Percentiles rank a stretch among this genome's conserved stretches.
Evolutionary conservation across 2,113 vertebrate genomes (phyloP).

Genomic region (Psilopsiagon aymara): DNA sequence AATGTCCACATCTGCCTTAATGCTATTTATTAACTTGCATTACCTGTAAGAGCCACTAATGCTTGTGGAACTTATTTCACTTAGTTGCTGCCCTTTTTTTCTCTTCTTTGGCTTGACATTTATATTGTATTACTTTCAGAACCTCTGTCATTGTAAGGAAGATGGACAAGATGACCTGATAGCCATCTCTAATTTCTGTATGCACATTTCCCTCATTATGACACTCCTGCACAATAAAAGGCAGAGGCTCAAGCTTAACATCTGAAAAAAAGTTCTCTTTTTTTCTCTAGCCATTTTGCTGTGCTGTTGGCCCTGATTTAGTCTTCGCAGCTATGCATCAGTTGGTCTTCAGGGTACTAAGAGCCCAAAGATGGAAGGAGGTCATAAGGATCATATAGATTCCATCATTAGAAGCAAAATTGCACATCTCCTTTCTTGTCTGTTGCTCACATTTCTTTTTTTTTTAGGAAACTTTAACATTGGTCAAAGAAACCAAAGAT

Average conservation of each 20-base stretch:
- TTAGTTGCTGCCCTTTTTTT: constrained; percentile 27
- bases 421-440: background rate
- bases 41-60: background rate
- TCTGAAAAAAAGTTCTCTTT: constrained; percentile 27
- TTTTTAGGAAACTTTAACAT: background rate
- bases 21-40: constrained; percentile 44
- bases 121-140: constrained; percentile 23
- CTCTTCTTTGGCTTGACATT: constrained; percentile 22
- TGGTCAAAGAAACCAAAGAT: constrained; percentile 6
- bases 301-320: constrained; percentile 38
- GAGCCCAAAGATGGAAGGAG: background rate
- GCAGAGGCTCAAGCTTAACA: constrained; percentile 8
- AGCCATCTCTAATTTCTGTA: constrained; percentile 48
- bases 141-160: background rate
- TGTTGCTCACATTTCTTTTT: background rate
- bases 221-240: constrained; percentile 56
- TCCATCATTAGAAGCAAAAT: constrained; percentile 53
- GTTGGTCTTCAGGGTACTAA: constrained; percentile 1
- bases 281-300: constrained; percentile 3
- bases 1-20: constrained; percentile 35
- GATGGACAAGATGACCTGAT: constrained; percentile 40
- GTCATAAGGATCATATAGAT: constrained; percentile 3
- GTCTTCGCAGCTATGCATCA: background rate
- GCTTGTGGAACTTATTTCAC: constrained; percentile 31
- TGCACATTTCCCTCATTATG: constrained; percentile 46